Evolutionary conservation across 2,888 invertebrate species (phyloP), one percentile per base, ranked within the genome.

Genomic region (Meiosimyza platycephala): DNA sequence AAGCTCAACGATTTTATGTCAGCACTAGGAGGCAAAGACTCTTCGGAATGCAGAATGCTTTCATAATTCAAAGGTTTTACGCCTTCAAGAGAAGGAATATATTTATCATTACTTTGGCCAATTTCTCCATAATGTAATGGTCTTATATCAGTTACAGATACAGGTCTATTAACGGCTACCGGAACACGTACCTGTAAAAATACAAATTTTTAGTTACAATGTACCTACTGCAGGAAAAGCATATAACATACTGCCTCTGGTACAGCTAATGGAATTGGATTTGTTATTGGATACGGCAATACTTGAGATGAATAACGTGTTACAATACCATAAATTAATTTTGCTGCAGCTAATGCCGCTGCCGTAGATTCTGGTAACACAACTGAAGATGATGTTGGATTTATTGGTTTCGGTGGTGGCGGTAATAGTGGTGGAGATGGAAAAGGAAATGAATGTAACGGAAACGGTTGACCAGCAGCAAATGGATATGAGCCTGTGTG

Each of bases 311-410:
- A 77, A 62, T 77, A 78, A 51, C 78, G 78, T 18, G 75, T 76
- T 0, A 78, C 77, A 65, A 79, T 79, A 9, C 77, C 78, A 67
- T 79, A 78, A 16, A 79, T 55, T 40, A 79, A 72, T 11, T 78
- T 78, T 15, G 78, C 78, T 16, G 78, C 76, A 68, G 78, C 76
- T 50, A 79, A 66, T 3, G 79, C 75, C 12, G 79, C 79, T 3
- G 79, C 78, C 13, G 79, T 77, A 66, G 77, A 76, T 6, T 78
- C 76, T 47, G 79, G 78, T 28, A 79, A 73, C 55, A 79, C 75
- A 59, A 79, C 78, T 1, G 79, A 76, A 1, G 77, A 57, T 33
- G 77, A 75, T 0, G 79, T 71, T 48, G 78, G 76, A 48, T 48
- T 16, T 4, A 16, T 15, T 12, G 51, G 50, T 16, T 16, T 33